Percentiles rank a stretch among this genome's conserved stretches.
phyloP scores from a whole-genome alignment of 2,797 vertebrate species.

The Pterois miles region DNA sequence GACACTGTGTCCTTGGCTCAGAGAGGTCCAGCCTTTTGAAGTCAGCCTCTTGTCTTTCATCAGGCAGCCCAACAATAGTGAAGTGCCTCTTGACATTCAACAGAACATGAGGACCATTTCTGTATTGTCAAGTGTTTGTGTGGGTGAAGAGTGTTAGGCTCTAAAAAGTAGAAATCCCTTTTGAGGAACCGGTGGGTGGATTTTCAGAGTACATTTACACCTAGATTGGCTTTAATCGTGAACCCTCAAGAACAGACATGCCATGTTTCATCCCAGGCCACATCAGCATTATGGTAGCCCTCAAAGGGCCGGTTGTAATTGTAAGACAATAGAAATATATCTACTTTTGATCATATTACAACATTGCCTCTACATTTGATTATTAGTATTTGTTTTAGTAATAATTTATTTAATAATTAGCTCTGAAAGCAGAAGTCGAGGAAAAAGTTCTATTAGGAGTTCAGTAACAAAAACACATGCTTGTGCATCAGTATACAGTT shows the following conservation, averaged over 20 bases:
- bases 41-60: constrained; percentile 39
- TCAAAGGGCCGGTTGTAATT: too few relatives aligned
- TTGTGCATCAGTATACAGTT: too few relatives aligned
- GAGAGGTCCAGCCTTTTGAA: constrained; percentile 37
- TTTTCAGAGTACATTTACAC: not conserved
- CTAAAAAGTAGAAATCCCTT: constrained; percentile 3
- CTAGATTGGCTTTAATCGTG: not conserved
- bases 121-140: constrained; percentile 41
- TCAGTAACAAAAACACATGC: too few relatives aligned
- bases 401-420: too few relatives aligned
- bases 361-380: too few relatives aligned
- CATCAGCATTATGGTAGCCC: too few relatives aligned
- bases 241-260: not conserved
- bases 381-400: too few relatives aligned
- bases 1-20: constrained; percentile 14
- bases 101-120: constrained; percentile 35
- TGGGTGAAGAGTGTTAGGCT: constrained; percentile 21
- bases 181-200: not conserved
- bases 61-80: constrained; percentile 19
- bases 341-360: too few relatives aligned
- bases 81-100: constrained; percentile 46
- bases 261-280: too few relatives aligned
- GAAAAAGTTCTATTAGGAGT: too few relatives aligned
- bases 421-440: too few relatives aligned
- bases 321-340: too few relatives aligned